Evolutionary conservation across 2,113 vertebrate genomes (phyloP).

Genomic region (Desmodus rotundus): DNA sequence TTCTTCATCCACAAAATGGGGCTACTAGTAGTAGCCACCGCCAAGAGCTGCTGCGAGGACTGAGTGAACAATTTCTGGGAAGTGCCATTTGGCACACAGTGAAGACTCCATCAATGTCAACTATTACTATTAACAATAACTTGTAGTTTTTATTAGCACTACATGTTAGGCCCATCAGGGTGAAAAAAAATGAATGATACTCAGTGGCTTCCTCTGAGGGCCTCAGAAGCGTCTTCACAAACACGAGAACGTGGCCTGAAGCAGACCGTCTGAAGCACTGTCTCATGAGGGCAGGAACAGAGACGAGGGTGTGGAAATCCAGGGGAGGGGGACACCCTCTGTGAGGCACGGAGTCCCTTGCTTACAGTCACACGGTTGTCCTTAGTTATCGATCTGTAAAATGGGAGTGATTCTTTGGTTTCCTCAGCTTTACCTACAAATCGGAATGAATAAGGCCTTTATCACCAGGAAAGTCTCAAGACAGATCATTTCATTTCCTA

Average conservation of each 20-base stretch:
- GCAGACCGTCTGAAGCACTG: neutral
- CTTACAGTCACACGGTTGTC: neutral
- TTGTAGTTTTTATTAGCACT: slow-evolving; percentile 2
- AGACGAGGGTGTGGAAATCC: neutral
- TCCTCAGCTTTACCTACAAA: neutral
- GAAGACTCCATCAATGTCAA: neutral
- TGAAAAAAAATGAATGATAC: neutral
- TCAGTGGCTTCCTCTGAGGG: neutral
- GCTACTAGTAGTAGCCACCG: neutral
- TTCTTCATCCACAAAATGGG: slow-evolving; percentile 41
- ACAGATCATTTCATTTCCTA: neutral
- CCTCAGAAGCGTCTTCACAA: neutral
- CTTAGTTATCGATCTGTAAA: neutral
- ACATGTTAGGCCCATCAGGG: neutral
- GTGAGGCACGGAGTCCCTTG: too few species aligned
- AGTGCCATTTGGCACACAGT: neutral
- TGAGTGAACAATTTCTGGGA: neutral
- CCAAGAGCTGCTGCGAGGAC: neutral
- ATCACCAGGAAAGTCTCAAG: neutral
- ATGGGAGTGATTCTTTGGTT: neutral
- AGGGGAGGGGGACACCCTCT: neutral
- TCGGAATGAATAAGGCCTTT: neutral
- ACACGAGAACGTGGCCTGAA: rapidly evolving
- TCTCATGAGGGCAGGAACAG: too few species aligned
- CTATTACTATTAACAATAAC: slow-evolving; percentile 28